Evolutionary conservation across 2,888 invertebrate genomes (phyloP).

Genomic region (Cantharis rustica): DNA sequence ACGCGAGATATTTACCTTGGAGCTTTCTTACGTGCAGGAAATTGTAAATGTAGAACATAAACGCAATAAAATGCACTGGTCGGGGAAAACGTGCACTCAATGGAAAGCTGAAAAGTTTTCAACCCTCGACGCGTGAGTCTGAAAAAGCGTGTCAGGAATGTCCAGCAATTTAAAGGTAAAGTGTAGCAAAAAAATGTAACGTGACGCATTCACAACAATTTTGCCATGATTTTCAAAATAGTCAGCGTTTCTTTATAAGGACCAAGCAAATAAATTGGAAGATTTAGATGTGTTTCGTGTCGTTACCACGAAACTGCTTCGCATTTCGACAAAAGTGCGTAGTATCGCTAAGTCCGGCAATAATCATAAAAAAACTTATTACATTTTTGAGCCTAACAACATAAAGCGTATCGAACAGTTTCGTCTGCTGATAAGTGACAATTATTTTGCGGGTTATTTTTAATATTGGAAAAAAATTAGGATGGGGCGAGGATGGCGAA

Average conservation of each 20-base stretch:
- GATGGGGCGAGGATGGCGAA: background rate
- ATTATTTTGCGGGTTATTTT: background rate
- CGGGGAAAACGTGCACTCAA: slow-evolving; percentile 4
- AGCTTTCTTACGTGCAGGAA: slow-evolving; percentile 22
- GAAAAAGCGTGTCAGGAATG: slow-evolving; percentile 20
- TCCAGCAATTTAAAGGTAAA: slow-evolving; percentile 20
- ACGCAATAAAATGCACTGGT: slow-evolving; percentile 25
- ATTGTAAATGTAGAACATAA: slow-evolving; percentile 22
- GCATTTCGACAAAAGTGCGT: slow-evolving; percentile 12
- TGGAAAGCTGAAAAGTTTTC: slow-evolving; percentile 13
- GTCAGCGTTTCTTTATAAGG: slow-evolving; percentile 27
- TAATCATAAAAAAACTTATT: slow-evolving; percentile 14
- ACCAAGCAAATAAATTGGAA: slow-evolving; percentile 16
- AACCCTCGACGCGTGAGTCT: slow-evolving; percentile 20
- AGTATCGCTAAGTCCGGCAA: slow-evolving; percentile 9
- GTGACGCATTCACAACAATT: slow-evolving; percentile 18
- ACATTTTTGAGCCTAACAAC: background rate
- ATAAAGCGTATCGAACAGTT: background rate
- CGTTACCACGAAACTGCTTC: slow-evolving; percentile 17
- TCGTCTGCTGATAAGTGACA: background rate
- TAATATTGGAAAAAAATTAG: background rate
- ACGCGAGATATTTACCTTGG: background rate
- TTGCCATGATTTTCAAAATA: slow-evolving; percentile 19
- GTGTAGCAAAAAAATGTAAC: slow-evolving; percentile 14
- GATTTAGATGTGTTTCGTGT: slow-evolving; percentile 21